Evolutionary conservation across 2,113 vertebrate genomes (phyloP).

Genomic region (Rhinolophus ferrumequinum): DNA sequence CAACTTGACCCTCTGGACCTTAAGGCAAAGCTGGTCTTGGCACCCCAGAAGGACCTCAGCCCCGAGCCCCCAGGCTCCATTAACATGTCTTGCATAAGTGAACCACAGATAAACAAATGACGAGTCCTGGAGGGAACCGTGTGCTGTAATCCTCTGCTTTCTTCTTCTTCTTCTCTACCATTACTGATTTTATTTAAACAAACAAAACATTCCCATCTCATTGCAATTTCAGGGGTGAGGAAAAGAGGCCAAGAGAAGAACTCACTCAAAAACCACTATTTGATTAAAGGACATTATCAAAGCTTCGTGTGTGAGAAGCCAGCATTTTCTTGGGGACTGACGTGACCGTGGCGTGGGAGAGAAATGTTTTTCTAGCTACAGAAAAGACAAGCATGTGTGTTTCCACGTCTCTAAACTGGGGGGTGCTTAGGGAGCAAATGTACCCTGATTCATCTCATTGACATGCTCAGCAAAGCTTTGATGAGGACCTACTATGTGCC

Average conservation of each 20-base stretch:
- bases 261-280: not conserved
- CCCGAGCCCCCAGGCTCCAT: fast-evolving
- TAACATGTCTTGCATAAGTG: fast-evolving
- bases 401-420: fast-evolving
- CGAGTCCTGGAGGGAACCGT: fast-evolving
- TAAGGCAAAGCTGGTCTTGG: not conserved
- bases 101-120: not conserved
- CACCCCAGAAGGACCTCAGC: not conserved
- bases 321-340: fast-evolving
- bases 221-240: not conserved
- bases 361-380: not conserved
- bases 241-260: not conserved
- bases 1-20: not conserved
- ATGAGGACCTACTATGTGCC: not conserved
- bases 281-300: not conserved
- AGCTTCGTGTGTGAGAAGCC: not conserved
- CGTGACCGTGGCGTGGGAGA: not conserved
- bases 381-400: fast-evolving
- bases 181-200: not conserved
- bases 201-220: not conserved
- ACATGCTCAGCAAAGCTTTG: not conserved
- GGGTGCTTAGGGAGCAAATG: too few relatives aligned
- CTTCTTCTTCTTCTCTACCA: not conserved
- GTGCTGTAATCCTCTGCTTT: fast-evolving
- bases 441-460: fast-evolving